Base-by-base conservation (phyloP, 1,140 invertebrate genomes). In the Dermatophagoides farinae region DNA sequence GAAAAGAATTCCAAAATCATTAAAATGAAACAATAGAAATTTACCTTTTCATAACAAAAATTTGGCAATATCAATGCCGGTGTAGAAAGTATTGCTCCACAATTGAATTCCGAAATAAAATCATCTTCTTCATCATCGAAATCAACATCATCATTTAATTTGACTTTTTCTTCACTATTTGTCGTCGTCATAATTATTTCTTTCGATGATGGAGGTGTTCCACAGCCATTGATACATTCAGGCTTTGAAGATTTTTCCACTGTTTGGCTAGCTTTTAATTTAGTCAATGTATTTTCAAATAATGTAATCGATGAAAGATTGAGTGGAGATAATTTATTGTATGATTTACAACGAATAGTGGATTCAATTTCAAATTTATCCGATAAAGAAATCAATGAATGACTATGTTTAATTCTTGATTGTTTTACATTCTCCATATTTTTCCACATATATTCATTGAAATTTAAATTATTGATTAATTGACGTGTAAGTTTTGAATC, bases 361-460 rank as follows among this genome's bases (percentile, higher is more conserved):
- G 4, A 12, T 20, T 50, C 47, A 14, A 50, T 18, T 50, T 50
- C 43, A 44, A 44, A 44, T 20, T 44, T 44, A n/a, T 44, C 43
- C 10, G 53, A 43, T 10, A 31, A 18, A 1, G 37, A 39, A 53
- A 14, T 53, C 5, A 14, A 39, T 37, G 10, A 22, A 16, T 39
- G 11, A 39, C 51, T n/a, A 14, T 14, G 0, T n/a, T 11, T 9
- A 39, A 10, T n/a, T 40, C 11, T 41, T 43, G 41, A 12, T 49
- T n/a, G 23, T 57, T 43, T 11, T 23, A 8, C 18, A 11, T 52
- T 11, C 22, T 18, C 22, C 61, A 55, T 41, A 4, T 6, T 55
- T 12, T 55, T 38, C 64, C 64, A 65, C 23, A 57, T 55, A 38
- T 31, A 16, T 43, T 64, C 39, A 46, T 65, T 65, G 43, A 64